Evolutionary conservation across 1,140 invertebrate species (phyloP).

Genomic region (Orius insidiosus): DNA sequence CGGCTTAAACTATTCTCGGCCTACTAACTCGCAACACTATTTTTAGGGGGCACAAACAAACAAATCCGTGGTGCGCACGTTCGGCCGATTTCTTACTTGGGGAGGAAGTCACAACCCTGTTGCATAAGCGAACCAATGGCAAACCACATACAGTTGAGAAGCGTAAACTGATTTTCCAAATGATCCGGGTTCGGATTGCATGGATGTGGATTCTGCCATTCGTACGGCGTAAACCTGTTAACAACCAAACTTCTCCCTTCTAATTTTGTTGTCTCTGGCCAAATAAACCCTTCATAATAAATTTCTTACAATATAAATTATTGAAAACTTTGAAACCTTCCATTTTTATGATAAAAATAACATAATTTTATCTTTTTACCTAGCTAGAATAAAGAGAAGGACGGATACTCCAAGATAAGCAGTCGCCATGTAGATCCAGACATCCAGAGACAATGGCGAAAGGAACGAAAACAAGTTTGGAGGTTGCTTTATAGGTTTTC

Average conservation of each 20-base stretch:
- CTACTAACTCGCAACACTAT: no score
- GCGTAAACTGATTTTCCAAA: conserved; percentile 77
- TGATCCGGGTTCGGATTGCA: conserved; percentile 59
- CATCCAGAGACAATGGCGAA: conserved; percentile 79
- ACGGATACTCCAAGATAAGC: conserved; percentile 86
- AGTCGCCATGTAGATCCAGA: conserved; percentile 92
- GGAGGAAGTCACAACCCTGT: conserved; percentile 77
- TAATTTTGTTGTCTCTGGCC: conserved; percentile 1
- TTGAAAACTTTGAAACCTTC: conserved; percentile 2
- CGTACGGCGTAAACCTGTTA: conserved; percentile 73
- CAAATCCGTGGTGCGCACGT: no score
- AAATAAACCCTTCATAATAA: not conserved
- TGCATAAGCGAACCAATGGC: conserved; percentile 87
- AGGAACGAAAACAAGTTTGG: conserved; percentile 86
- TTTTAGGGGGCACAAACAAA: no score
- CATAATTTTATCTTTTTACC: conserved; percentile 35
- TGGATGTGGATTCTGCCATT: conserved; percentile 80
- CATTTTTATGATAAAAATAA: not conserved
- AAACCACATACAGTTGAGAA: conserved; percentile 90
- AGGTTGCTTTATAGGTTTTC: conserved; percentile 76
- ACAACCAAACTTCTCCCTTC: not conserved
- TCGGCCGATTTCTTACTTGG: conserved; percentile 49
- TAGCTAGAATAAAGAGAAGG: conserved; percentile 79
- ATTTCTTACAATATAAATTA: not conserved
- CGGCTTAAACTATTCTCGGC: not conserved